Conservation (phyloP, 2,888 invertebrate species). For the Brenthis ino region DNA sequence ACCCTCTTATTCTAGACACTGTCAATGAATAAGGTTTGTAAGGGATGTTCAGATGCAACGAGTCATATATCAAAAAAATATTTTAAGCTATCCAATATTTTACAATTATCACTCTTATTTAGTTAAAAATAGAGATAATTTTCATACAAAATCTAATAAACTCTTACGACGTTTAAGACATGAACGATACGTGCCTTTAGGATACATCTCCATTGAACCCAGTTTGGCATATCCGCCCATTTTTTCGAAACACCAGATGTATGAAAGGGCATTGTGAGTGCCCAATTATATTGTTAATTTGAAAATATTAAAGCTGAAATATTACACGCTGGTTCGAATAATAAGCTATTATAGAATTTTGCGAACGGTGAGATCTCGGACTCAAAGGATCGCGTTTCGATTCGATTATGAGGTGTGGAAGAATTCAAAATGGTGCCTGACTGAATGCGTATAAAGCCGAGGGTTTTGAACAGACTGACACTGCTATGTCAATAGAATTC, state of each 20-base stretch:
- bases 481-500: conserved; percentile 19
- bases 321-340: conserved; percentile 72
- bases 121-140: conserved; percentile 32
- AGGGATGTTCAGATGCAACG: conserved; percentile 80
- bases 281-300: conserved; percentile 83
- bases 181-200: conserved; percentile 58
- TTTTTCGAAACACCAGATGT: conserved; percentile 77
- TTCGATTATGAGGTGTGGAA: conserved; percentile 33
- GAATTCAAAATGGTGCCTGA: conserved; percentile 32
- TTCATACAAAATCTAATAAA: conserved; percentile 31
- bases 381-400: conserved; percentile 30
- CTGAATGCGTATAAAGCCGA: conserved; percentile 4
- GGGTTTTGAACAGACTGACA: conserved; percentile 22
- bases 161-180: conserved; percentile 38
- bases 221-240: conserved; percentile 79
- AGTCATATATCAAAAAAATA: conserved; percentile 44
- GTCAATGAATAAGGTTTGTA: conserved; percentile 67
- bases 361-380: conserved; percentile 52
- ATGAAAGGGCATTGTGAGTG: conserved; percentile 69
- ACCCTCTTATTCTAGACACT: conserved; percentile 45
- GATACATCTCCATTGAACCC: conserved; percentile 72
- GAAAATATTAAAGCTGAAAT: conserved; percentile 78
- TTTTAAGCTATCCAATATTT: conserved; percentile 38
- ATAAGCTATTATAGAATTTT: conserved; percentile 71
- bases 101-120: conserved; percentile 44